These are phyloP conservation scores for Furcifer pardalis DNA, from an alignment of 2,797 vertebrate species.

Conservation along the genomic window DNA sequence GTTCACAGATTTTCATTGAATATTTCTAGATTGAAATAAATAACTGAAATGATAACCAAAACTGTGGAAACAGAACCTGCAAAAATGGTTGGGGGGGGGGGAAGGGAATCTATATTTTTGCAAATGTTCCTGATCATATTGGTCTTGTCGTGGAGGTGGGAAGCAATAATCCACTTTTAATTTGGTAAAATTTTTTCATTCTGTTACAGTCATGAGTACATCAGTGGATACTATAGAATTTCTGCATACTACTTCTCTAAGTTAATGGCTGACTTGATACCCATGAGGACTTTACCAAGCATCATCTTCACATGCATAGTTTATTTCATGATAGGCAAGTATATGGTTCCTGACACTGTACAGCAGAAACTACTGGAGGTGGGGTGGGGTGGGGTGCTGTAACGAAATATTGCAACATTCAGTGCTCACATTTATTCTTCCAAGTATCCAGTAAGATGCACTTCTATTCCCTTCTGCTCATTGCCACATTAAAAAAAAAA, in stretches of 20 bases:
- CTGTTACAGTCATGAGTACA: slow-evolving; percentile 89
- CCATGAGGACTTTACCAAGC: slow-evolving; percentile 84
- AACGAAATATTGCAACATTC: background rate
- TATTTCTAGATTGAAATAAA: no score
- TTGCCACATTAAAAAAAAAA: no score
- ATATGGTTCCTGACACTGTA: background rate
- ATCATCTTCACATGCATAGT: slow-evolving; percentile 84
- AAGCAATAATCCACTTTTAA: fast-evolving
- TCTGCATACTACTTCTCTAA: slow-evolving; percentile 92
- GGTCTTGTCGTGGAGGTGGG: background rate
- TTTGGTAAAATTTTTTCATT: slow-evolving; percentile 12
- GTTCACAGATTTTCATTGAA: no score
- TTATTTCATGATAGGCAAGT: slow-evolving; percentile 87
- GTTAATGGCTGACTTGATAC: slow-evolving; percentile 85
- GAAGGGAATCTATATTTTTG: no score
- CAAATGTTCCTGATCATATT: background rate
- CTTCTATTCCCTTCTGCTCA: no score
- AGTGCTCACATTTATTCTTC: background rate
- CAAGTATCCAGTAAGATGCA: background rate
- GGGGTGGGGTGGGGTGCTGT: background rate
- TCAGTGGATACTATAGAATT: slow-evolving; percentile 94
- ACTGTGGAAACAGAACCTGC: no score
- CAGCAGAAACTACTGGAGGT: background rate
- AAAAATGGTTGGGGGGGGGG: no score
- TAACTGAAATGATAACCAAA: no score